Evolutionary conservation across 2,797 vertebrate species (phyloP), one percentile per base, ranked within the genome.

Genomic region (Pseudopleuronectes americanus): DNA sequence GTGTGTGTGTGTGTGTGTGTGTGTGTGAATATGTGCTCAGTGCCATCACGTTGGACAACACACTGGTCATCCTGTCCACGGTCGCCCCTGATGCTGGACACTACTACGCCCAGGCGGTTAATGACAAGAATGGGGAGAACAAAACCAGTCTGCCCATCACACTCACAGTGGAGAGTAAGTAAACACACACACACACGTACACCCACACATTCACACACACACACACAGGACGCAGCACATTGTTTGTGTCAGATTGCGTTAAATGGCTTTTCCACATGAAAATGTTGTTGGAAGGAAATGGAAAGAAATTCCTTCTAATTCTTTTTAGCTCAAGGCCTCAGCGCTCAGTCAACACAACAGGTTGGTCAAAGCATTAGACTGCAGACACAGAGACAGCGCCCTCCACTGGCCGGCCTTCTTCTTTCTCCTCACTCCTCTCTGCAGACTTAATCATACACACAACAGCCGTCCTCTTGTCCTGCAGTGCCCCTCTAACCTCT

Each of bases 111-210:
- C 98, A 99, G 89, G 98, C 97, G 0, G 98, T 99, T 71, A 99
- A 99, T 0, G 98, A 99, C 93, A 98, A 98, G 94, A 99, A 99
- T 0, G 98, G 98, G 0, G 98, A 99, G 84, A 99, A 99, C 94
- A 99, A 99, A 93, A 99, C 97, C 45, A 99, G 97, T 85, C 96
- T 97, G 89, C 96, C 97, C 48, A 93, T 98, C 90, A 93, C 90
- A 0, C 94, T 99, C 55, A 93, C 92, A 0, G 97, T 99, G 84
- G 96, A 97, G 84, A 97, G 97, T 99, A 93, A 96, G 97, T 93
- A 49, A 55, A 21, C 68, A 53, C 76, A 71, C 62, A 45, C 26
- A 16, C 36, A n/a, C 4, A 6, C 17, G 3, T 2, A 51, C 47
- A 63, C 28, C n/a, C n/a, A 23, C 45, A 51, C 61, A 12, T 8